Evolutionary conservation across 2,888 invertebrate genomes (phyloP), one percentile per base, ranked within the genome.

Genomic region (Trichogramma dendrolimi): DNA sequence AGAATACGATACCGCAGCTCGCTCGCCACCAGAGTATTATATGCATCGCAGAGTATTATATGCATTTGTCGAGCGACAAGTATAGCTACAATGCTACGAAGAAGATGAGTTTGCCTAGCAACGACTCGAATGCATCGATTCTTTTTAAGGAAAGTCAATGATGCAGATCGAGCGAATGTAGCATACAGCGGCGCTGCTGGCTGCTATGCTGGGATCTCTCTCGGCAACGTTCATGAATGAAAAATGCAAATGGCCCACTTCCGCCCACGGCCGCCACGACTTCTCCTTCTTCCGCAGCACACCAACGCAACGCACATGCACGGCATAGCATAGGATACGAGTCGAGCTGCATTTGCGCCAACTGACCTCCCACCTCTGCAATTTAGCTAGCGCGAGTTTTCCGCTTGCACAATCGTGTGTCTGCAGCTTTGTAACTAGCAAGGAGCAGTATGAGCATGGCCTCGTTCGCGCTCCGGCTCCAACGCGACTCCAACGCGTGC

Each of bases 171-270:
- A 14, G 14, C 14, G 14, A 14, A 14, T 14, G 14, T 14, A 14
- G 14, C 14, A 14, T 14, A 14, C 2, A 14, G 14, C 14, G 14
- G 14, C 14, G 14, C 14, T 14, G 14, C 14, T 14, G 14, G 14
- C 14, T 14, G 14, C 14, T 14, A 14, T 2, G 14, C 14, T 14
- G 14, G 14, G 14, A 14, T 14, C 14, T 14, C 14, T 14, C 55
- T 48, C 55, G 58, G 49, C 62, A 59, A 49, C 51, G 62, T 63
- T 61, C 59, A 63, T 63, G 63, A 66, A 66, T 66, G 66, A 66
- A 66, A 63, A 63, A 66, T 66, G 66, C 66, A 63, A 66, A 63
- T 63, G 57, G 63, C 61, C 59, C 63, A 57, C 57, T 66, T 66
- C 66, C 66, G 63, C 63, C 64, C 60, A 60, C 8, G n/a, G n/a